Base-by-base conservation (phyloP, 2,888 invertebrate species). In the Esperia sulphurella region DNA sequence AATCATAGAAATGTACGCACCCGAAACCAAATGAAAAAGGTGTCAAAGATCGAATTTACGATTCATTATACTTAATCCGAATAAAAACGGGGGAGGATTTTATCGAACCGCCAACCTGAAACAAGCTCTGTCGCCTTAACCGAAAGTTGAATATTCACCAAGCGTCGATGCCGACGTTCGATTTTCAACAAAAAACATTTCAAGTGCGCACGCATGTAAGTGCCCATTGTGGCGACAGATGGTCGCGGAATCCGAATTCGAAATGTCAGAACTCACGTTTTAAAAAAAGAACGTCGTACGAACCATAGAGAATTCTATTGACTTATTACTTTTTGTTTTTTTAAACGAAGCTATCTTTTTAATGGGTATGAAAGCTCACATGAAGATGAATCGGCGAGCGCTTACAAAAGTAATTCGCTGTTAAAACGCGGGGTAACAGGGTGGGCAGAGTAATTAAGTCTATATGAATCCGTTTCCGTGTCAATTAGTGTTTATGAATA, bases 41-140 rank as follows among this genome's bases (percentile, higher is more conserved):
- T 89, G 89, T 87, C 87, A 88, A 87, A 89, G 88, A 88, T 89
- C 87, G 85, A 87, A 89, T 89, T 89, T 88, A 87, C 88, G 85
- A 87, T 85, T 88, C 88, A 88, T 88, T 88, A 88, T 87, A 82
- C 82, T 80, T 87, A 89, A 89, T 88, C 88, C 87, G 68, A 63
- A 78, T 75, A 73, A 79, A 82, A 80, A 75, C 75, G 73, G 79
- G 86, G 85, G 79, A 61, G 69, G 58, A 47, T 49, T 52, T 43
- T 41, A 28, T 30, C 4, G 13, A n/a, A 31, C 33, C 1, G 8
- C 1, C 48, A 50, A 9, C 43, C 10, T 0, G 68, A 67, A 55
- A 49, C 41, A 13, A 14, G 9, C 37, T 63, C 65, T 57, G 44
- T 77, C 64, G 28, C 0, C 0, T 0, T 0, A 31, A 0, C 51